Evolutionary conservation across 2,888 invertebrate genomes (phyloP), one percentile per base, ranked within the genome.

Genomic region (Leptinotarsa juncta): DNA sequence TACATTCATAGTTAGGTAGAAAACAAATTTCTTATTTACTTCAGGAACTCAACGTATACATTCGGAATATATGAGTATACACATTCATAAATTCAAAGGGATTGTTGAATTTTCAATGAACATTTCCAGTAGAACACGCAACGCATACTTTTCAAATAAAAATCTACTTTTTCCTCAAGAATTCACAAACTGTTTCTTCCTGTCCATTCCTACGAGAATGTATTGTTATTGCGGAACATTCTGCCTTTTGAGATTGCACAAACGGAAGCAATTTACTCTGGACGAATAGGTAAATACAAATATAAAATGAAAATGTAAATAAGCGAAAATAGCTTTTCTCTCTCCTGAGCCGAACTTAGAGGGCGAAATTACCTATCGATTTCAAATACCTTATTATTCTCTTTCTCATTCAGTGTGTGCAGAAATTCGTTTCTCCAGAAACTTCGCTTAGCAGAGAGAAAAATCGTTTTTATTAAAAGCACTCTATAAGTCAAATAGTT

Each of bases 401-500:
- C n/a, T 62, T 62, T 62, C 42, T 16, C 18, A 32, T 62, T 42
- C 62, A 62, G 62, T 42, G 62, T 32, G n/a, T 32, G 16, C 15
- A 5, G 62, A 42, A 18, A 62, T 42, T 62, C 62, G 15, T 32
- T 32, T 62, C 42, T 32, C 42, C 62, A 62, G 62, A 7, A 62
- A n/a, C n/a, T 26, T 4, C 23, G 57, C 23, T 20, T 12, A 57
- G 20, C 15, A 57, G 20, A 62, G 62, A 62, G 62, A 62, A 42
- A 60, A 62, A 62, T 62, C 62, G 42, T 42, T 42, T 62, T 62
- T 62, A 42, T 62, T n/a, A 62, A 62, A 62, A 62, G 62, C 62
- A 42, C 62, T 62, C 62, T 62, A 62, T 62, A 62, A 62, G 62
- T 62, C 62, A 16, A 42, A 62, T 62, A n/a, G n/a, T 67, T 67